A percentile compares a stretch with the other conserved stretches of the same genome.
Conservation (phyloP, 1,140 invertebrate genomes). For the Philopotamus ludificatus region DNA sequence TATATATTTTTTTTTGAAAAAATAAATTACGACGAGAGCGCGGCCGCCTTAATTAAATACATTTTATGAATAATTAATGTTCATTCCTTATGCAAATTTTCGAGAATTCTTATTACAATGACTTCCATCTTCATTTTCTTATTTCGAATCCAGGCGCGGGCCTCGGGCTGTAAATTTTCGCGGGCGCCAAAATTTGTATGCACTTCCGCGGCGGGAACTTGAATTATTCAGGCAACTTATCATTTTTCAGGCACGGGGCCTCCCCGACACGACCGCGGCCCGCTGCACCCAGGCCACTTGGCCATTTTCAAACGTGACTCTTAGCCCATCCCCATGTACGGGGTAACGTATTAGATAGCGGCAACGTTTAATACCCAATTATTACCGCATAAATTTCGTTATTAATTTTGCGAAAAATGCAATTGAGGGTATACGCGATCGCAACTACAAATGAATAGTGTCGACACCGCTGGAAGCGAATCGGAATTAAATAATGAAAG, state of each 20-base stretch:
- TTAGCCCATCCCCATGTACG: too few species aligned
- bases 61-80: background rate
- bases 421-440: too few species aligned
- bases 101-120: background rate
- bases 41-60: too few species aligned
- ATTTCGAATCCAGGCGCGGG: background rate
- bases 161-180: constrained; percentile 17
- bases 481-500: too few species aligned
- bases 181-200: constrained; percentile 26
- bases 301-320: background rate
- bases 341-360: too few species aligned
- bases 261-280: background rate
- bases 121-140: background rate
- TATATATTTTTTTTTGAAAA: too few species aligned
- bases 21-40: too few species aligned
- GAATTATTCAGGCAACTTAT: constrained; percentile 33
- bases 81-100: constrained; percentile 1
- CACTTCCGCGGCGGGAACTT: constrained; percentile 16
- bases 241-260: constrained; percentile 30
- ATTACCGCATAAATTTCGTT: too few species aligned
- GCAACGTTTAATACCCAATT: too few species aligned
- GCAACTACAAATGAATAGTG: too few species aligned
- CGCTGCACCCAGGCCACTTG: background rate
- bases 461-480: too few species aligned
- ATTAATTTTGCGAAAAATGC: too few species aligned